Conservation (phyloP, 2,888 invertebrate species). For the Drosophila kambysellisi region DNA sequence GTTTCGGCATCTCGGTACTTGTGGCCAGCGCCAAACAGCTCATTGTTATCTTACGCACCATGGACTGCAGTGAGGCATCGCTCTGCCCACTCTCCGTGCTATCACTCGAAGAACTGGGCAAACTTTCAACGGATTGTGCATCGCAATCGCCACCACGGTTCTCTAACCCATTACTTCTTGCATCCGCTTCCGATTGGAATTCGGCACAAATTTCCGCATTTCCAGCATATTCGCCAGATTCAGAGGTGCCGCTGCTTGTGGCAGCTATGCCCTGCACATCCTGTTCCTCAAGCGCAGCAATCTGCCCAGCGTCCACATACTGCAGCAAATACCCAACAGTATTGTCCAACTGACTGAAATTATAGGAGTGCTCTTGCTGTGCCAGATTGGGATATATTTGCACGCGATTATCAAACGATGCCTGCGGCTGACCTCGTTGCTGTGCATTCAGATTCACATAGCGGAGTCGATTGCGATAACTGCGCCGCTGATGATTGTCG, state of each 20-base stretch:
- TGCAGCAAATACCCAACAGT: conserved; percentile 12
- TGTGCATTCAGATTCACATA: conserved; percentile 38
- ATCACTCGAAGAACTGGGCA: conserved; percentile 45
- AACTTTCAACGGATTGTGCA: conserved; percentile 52
- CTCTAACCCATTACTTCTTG: conserved; percentile 7
- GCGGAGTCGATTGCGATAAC: conserved; percentile 66
- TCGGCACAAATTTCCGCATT: conserved; percentile 20
- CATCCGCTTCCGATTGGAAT: conserved; percentile 58
- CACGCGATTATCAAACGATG: neutral
- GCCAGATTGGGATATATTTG: neutral
- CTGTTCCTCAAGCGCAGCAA: conserved; percentile 11
- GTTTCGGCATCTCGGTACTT: conserved; percentile 56
- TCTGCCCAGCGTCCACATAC: conserved; percentile 10
- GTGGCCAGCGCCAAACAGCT: conserved; percentile 69
- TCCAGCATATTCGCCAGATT: conserved; percentile 37
- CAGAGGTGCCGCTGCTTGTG: conserved; percentile 52
- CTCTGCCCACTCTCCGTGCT: conserved; percentile 64
- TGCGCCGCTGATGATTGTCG: conserved; percentile 50
- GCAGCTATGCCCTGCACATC: conserved; percentile 17
- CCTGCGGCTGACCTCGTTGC: conserved; percentile 26
- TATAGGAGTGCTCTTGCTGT: conserved; percentile 50
- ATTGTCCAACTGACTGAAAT: conserved; percentile 49
- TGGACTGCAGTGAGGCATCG: conserved; percentile 61
- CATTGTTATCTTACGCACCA: conserved; percentile 64
- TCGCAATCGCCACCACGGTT: conserved; percentile 44